Evolutionary conservation across 2,888 invertebrate species (phyloP).

Genomic region (Dryadula phaetusa): DNA sequence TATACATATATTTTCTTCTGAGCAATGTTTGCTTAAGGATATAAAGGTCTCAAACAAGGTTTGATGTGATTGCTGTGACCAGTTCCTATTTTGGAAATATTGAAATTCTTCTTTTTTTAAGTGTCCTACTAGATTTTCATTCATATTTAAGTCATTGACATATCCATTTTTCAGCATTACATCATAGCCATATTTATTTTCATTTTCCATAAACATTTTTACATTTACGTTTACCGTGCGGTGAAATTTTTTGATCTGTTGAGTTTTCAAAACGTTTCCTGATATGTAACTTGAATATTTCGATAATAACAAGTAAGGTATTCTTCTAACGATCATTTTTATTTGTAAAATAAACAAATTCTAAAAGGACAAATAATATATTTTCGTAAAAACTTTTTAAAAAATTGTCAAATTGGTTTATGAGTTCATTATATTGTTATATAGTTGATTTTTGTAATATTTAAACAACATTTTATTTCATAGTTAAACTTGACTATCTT

Average conservation of each 20-base stretch:
- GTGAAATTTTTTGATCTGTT: slow-evolving; percentile 50
- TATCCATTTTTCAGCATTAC: slow-evolving; percentile 71
- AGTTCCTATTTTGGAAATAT: slow-evolving; percentile 57
- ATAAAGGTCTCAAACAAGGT: slow-evolving; percentile 64
- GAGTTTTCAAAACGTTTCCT: slow-evolving; percentile 8
- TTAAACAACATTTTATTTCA: neutral
- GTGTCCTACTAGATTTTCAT: slow-evolving; percentile 31
- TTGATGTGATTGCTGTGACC: slow-evolving; percentile 56
- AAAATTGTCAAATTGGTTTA: neutral
- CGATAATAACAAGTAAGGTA: slow-evolving; percentile 15
- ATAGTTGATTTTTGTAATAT: neutral
- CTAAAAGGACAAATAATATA: neutral
- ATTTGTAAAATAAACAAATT: neutral
- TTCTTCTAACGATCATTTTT: slow-evolving; percentile 17
- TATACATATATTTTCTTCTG: slow-evolving; percentile 63
- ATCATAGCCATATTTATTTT: slow-evolving; percentile 72
- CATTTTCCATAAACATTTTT: slow-evolving; percentile 72
- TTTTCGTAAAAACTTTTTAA: neutral
- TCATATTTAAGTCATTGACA: slow-evolving; percentile 53
- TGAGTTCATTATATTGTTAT: neutral
- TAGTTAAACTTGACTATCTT: neutral
- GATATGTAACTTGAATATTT: slow-evolving; percentile 22
- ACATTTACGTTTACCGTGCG: slow-evolving; percentile 50
- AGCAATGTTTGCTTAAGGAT: slow-evolving; percentile 63
- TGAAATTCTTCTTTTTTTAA: slow-evolving; percentile 57